phyloP scores from a whole-genome alignment of 2,888 invertebrate species.

The Thysanoteuthis rhombus region DNA sequence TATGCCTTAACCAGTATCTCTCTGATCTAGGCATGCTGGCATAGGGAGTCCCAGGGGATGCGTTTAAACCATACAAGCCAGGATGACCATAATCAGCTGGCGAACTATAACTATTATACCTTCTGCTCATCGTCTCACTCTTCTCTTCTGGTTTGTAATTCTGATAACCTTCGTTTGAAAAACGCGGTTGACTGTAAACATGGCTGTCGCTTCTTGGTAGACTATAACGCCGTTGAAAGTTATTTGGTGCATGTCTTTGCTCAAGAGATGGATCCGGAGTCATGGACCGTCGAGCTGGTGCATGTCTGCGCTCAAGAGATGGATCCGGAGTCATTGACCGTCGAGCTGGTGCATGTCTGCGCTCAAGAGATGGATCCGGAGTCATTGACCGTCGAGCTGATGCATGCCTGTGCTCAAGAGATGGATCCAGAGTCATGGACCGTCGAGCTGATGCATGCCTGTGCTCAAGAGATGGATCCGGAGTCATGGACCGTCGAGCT shows the following conservation, averaged over 20 bases:
- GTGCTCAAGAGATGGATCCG: background rate
- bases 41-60: background rate
- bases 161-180: background rate
- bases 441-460: background rate
- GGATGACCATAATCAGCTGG: background rate
- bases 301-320: background rate
- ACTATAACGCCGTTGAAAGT: background rate
- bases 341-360: no score
- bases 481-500: background rate
- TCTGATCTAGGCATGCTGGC: background rate
- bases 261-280: slow-evolving; percentile 1
- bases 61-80: background rate
- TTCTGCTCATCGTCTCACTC: background rate
- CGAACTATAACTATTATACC: background rate
- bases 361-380: background rate
- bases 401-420: no score
- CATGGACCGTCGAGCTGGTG: background rate
- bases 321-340: slow-evolving; percentile 18
- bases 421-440: slow-evolving; percentile 13
- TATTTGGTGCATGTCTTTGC: background rate
- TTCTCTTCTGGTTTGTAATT: background rate
- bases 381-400: background rate
- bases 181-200: background rate
- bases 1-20: background rate
- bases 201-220: background rate